These are phyloP conservation scores for Solea solea DNA, from an alignment of 2,113 vertebrate genomes.

Conservation along the genomic window DNA sequence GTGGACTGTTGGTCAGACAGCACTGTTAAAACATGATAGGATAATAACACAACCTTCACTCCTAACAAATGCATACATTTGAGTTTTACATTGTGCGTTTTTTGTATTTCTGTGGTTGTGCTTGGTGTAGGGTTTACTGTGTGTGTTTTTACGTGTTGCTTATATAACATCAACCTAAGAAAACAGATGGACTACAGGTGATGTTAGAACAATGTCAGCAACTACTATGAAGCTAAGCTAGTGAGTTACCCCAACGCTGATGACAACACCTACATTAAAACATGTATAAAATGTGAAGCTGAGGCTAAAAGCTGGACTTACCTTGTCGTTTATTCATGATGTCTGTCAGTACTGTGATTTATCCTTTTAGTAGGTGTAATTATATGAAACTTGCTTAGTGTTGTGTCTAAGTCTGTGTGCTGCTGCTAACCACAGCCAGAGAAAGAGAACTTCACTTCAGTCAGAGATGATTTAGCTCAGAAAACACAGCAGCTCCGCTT, in stretches of 20 bases:
- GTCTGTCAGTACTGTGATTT: neutral
- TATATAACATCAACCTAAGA: too few species aligned
- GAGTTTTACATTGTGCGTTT: neutral
- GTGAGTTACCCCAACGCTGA: neutral
- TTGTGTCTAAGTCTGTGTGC: neutral
- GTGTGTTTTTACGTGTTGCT: too few species aligned
- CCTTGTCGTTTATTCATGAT: conserved; percentile 77
- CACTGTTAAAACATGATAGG: too few species aligned
- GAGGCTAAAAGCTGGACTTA: conserved; percentile 23
- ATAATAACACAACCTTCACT: too few species aligned
- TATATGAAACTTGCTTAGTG: neutral
- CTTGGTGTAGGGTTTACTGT: too few species aligned
- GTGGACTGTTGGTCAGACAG: too few species aligned
- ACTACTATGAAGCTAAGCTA: neutral
- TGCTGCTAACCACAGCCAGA: neutral
- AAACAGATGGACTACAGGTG: too few species aligned
- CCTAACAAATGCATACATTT: neutral
- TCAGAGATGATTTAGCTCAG: neutral
- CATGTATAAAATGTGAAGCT: neutral
- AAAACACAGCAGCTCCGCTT: neutral
- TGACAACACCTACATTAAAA: neutral
- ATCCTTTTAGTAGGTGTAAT: neutral
- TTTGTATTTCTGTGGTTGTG: too few species aligned
- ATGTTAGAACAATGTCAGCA: neutral
- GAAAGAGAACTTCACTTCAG: neutral